phyloP scores from a whole-genome alignment of 2,113 vertebrate genomes.

The Dipodomys spectabilis region DNA sequence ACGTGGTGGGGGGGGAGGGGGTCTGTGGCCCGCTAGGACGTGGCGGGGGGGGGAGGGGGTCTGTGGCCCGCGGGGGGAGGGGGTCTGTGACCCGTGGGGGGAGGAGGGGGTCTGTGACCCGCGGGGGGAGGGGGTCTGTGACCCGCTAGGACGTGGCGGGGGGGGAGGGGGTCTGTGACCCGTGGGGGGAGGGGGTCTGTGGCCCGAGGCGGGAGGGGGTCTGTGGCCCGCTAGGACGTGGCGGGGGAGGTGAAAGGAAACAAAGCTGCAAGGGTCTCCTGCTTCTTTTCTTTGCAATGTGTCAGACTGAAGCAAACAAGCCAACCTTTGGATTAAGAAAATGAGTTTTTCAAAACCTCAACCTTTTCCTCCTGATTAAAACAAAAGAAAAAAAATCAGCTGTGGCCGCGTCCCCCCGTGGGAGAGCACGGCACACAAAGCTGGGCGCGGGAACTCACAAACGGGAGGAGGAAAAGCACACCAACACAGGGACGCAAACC shows the following conservation, averaged over 20 bases:
- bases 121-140: too few species aligned
- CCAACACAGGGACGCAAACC: slow-evolving; percentile 87
- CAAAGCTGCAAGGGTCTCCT: background rate
- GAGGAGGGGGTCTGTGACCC: too few species aligned
- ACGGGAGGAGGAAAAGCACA: slow-evolving; percentile 81
- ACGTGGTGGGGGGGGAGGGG: too few species aligned
- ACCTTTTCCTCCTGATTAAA: slow-evolving; percentile 72
- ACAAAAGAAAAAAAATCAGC: slow-evolving; percentile 78
- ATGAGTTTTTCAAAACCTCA: slow-evolving; percentile 66
- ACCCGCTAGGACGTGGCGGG: too few species aligned
- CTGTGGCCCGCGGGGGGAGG: background rate
- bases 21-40: too few species aligned
- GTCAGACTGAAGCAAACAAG: slow-evolving; percentile 66
- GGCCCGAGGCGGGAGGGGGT: too few species aligned
- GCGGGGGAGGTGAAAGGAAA: background rate
- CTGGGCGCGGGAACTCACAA: slow-evolving; percentile 84
- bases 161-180: background rate
- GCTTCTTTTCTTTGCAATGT: background rate
- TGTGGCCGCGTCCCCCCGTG: slow-evolving; percentile 74
- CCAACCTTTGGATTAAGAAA: slow-evolving; percentile 67
- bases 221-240: too few species aligned
- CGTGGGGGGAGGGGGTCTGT: background rate
- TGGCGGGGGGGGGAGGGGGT: background rate
- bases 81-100: too few species aligned
- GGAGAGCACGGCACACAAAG: slow-evolving; percentile 74